These are phyloP conservation scores for Liolophura sinensis DNA, from an alignment of 1,140 invertebrate genomes.

Conservation along the genomic window DNA sequence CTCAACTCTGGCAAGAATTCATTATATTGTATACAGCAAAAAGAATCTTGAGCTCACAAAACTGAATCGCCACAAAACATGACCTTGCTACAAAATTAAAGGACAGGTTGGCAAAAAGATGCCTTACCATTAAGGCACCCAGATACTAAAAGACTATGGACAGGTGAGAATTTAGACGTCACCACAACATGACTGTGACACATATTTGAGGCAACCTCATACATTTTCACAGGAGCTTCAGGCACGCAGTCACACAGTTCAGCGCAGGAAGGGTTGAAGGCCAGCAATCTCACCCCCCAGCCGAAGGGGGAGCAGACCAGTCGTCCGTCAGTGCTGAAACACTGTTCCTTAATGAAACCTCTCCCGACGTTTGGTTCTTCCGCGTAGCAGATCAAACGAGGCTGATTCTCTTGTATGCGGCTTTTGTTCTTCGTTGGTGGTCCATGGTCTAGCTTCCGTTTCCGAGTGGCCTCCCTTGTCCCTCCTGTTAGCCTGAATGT, in stretches of 20 bases:
- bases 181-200: conserved; percentile 85
- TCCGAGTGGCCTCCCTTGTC: too few relatives aligned
- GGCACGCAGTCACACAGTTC: conserved; percentile 76
- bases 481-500: too few relatives aligned
- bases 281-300: conserved; percentile 79
- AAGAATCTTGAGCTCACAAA: too few relatives aligned
- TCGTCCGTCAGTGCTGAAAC: conserved; percentile 85
- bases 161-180: conserved; percentile 87
- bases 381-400: conserved; percentile 80
- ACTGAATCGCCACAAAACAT: too few relatives aligned
- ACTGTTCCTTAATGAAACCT: conserved; percentile 80
- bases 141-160: conserved; percentile 81
- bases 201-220: conserved; percentile 71
- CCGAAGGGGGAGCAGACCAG: conserved; percentile 88
- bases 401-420: conserved; percentile 72
- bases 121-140: conserved; percentile 86
- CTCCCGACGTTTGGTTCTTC: conserved; percentile 86
- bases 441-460: background rate
- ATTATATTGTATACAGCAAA: too few relatives aligned
- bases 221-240: conserved; percentile 56
- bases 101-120: conserved; percentile 83
- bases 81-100: conserved; percentile 53
- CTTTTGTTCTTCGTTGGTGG: conserved; percentile 5
- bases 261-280: conserved; percentile 76
- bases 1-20: too few relatives aligned